Conservation (phyloP, 1,140 invertebrate species). For the Araneus ventricosus region DNA sequence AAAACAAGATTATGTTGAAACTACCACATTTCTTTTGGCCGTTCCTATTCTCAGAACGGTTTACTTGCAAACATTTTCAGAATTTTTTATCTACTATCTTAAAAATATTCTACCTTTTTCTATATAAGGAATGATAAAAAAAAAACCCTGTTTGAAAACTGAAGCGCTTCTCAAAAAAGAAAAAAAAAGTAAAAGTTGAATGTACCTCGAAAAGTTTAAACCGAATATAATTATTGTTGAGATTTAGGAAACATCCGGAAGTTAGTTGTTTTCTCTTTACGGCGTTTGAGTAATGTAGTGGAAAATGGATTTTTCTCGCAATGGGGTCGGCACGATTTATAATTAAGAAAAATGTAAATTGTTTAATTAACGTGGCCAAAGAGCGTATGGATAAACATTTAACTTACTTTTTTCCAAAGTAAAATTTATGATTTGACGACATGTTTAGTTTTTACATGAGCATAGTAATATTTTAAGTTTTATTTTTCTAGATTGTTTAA, state of each 20-base stretch:
- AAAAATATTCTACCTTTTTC: too few relatives aligned
- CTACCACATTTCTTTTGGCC: too few relatives aligned
- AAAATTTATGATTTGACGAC: too few relatives aligned
- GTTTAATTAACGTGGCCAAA: neutral
- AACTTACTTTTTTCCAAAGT: neutral
- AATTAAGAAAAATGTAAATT: neutral
- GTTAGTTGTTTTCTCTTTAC: neutral
- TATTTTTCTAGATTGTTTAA: neutral
- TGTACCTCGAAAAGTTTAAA: neutral
- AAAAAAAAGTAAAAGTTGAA: neutral
- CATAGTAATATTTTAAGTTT: neutral
- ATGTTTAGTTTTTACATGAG: neutral
- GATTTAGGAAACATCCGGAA: neutral
- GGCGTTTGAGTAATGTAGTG: neutral
- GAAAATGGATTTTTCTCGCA: neutral
- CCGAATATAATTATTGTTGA: neutral
- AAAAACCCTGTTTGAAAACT: too few relatives aligned
- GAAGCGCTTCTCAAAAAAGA: too few relatives aligned
- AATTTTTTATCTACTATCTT: too few relatives aligned
- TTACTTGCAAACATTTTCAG: too few relatives aligned
- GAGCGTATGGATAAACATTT: neutral
- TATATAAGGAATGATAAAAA: too few relatives aligned
- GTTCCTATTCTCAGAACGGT: too few relatives aligned
- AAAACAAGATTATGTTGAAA: too few relatives aligned
- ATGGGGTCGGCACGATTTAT: neutral